phyloP scores from a whole-genome alignment of 2,888 invertebrate species.

The Ophion slaviceki region DNA sequence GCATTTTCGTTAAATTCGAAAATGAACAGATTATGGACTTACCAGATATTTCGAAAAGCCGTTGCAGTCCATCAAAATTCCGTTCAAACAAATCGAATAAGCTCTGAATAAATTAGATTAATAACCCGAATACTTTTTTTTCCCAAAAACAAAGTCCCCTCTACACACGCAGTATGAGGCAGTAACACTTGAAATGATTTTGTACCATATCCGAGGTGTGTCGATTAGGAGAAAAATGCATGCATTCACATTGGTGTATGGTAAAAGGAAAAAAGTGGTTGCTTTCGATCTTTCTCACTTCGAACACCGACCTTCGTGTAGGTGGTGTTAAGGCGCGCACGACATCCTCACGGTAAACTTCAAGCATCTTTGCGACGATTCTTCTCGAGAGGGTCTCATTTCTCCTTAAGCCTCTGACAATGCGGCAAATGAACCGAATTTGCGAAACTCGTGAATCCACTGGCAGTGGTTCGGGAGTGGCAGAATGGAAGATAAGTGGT shows the following conservation, averaged over 20 bases:
- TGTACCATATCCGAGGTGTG: no score
- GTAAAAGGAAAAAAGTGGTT: constrained; percentile 29
- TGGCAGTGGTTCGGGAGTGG: constrained; percentile 20
- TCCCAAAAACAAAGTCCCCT: no score
- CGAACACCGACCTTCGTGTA: constrained; percentile 31
- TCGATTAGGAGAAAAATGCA: neutral
- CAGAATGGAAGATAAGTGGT: constrained; percentile 39
- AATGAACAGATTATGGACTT: no score
- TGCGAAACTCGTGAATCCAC: constrained; percentile 78
- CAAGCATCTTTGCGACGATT: constrained; percentile 81
- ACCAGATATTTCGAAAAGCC: no score
- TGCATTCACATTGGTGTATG: neutral
- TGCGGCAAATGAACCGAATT: constrained; percentile 83
- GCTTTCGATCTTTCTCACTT: constrained; percentile 22
- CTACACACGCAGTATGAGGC: no score
- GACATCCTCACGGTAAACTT: constrained; percentile 79
- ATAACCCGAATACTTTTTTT: no score
- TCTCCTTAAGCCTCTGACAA: constrained; percentile 81
- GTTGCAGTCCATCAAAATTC: no score
- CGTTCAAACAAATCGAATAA: no score
- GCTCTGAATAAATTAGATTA: no score
- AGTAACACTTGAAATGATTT: no score
- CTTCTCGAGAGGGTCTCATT: constrained; percentile 79
- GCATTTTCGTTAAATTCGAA: no score
- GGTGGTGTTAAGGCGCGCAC: constrained; percentile 42